Conservation (phyloP, 2,888 invertebrate genomes). For the Kuschelorhynchus macadamiae region DNA sequence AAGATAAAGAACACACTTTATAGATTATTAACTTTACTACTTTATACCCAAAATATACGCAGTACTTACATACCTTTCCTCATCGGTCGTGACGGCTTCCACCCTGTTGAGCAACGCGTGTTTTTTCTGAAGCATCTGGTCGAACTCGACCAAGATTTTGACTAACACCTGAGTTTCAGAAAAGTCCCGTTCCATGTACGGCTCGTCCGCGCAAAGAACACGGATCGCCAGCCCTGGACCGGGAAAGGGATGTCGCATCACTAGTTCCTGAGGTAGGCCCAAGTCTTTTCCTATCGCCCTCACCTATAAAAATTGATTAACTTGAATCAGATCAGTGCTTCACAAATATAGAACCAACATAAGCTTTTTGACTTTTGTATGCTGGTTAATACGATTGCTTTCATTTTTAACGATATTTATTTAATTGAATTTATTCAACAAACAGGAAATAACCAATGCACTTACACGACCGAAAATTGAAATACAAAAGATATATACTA, state of each 20-base stretch:
- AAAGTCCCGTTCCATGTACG: conserved; percentile 94
- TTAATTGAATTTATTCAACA: too few species aligned
- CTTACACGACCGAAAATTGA: too few species aligned
- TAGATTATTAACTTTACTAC: too few species aligned
- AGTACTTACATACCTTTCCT: conserved; percentile 71
- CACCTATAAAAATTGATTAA: conserved; percentile 66
- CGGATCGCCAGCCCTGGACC: conserved; percentile 98
- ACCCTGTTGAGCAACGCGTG: conserved; percentile 92
- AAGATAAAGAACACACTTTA: too few species aligned
- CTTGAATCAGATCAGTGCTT: too few species aligned
- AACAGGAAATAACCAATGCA: too few species aligned
- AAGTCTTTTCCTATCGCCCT: conserved; percentile 90
- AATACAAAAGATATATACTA: too few species aligned
- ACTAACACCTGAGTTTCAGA: conserved; percentile 96
- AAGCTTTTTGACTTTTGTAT: too few species aligned
- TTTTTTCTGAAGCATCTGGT: conserved; percentile 91
- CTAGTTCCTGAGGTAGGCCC: conserved; percentile 87
- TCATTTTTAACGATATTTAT: too few species aligned
- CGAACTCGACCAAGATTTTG: conserved; percentile 94
- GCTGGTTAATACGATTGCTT: too few species aligned
- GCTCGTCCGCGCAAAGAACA: conserved; percentile 95
- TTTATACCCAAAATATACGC: too few species aligned
- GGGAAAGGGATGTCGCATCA: conserved; percentile 98
- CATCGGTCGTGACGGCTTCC: conserved; percentile 82
- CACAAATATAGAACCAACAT: too few species aligned